A percentile compares a stretch with the other conserved stretches of the same genome.
These are phyloP conservation scores for Napeogenes sylphis DNA, from an alignment of 2,888 invertebrate genomes.

Conservation along the genomic window DNA sequence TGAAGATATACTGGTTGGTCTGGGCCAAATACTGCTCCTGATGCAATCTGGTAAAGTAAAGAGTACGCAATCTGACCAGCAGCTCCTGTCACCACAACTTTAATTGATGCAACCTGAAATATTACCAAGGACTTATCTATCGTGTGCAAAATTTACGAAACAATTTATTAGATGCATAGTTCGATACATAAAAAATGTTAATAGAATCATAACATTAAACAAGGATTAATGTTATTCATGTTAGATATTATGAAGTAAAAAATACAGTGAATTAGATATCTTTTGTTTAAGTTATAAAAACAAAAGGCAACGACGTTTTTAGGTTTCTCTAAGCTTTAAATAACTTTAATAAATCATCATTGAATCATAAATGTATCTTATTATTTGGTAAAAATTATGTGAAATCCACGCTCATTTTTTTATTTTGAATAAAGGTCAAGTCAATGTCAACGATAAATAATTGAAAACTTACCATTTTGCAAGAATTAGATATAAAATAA, in stretches of 20 bases:
- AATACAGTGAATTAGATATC: no score
- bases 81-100: conserved; percentile 97
- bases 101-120: conserved; percentile 88
- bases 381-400: neutral
- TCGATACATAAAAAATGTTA: no score
- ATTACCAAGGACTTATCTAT: conserved; percentile 21
- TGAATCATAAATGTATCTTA: no score
- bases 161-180: no score
- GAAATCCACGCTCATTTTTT: neutral
- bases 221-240: no score
- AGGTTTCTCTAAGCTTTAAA: no score
- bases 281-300: no score
- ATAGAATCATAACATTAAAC: no score
- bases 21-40: conserved; percentile 96
- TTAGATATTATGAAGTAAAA: no score
- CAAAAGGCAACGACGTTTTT: no score
- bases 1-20: conserved; percentile 92
- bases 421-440: conserved; percentile 51
- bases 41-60: conserved; percentile 94
- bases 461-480: conserved; percentile 51
- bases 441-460: conserved; percentile 59
- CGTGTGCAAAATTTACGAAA: neutral
- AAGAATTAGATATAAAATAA: conserved; percentile 2
- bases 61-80: conserved; percentile 99
- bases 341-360: no score